Conservation (phyloP, 2,113 vertebrate species). For the Prionailurus bengalensis region DNA sequence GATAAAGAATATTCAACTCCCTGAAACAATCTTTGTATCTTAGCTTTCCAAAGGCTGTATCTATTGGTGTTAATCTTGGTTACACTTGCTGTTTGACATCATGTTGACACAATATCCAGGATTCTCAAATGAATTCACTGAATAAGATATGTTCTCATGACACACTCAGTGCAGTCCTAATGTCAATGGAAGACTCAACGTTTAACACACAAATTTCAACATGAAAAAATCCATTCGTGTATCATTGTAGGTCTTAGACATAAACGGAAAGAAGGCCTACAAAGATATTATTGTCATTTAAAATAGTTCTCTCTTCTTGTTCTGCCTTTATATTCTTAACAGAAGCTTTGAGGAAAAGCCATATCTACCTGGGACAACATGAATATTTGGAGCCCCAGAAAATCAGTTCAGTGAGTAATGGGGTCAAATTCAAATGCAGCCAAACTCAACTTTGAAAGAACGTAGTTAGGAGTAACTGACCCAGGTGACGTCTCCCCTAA, state of each 20-base stretch:
- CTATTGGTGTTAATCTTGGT: background rate
- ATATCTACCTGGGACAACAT: background rate
- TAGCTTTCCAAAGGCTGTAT: background rate
- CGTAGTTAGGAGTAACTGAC: background rate
- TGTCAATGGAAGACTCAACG: background rate
- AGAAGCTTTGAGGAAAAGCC: constrained; percentile 46
- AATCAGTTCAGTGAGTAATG: background rate
- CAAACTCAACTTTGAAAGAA: background rate
- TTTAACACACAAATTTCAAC: constrained; percentile 10
- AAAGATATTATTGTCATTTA: background rate
- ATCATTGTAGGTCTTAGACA: background rate
- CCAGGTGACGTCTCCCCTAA: background rate
- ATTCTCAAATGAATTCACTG: constrained; percentile 36
- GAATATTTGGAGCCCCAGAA: background rate
- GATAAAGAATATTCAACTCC: background rate
- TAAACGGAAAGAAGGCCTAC: background rate
- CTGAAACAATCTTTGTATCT: background rate
- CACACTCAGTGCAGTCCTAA: background rate
- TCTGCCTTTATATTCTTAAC: constrained; percentile 6
- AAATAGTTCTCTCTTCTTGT: constrained; percentile 38
- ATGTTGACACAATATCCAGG: background rate
- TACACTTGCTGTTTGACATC: background rate
- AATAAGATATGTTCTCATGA: background rate
- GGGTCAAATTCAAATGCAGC: background rate
- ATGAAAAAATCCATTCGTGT: background rate